A percentile compares a stretch with the other conserved stretches of the same genome.
Conservation (phyloP, 2,113 vertebrate genomes). For the Oostethus manadensis region DNA sequence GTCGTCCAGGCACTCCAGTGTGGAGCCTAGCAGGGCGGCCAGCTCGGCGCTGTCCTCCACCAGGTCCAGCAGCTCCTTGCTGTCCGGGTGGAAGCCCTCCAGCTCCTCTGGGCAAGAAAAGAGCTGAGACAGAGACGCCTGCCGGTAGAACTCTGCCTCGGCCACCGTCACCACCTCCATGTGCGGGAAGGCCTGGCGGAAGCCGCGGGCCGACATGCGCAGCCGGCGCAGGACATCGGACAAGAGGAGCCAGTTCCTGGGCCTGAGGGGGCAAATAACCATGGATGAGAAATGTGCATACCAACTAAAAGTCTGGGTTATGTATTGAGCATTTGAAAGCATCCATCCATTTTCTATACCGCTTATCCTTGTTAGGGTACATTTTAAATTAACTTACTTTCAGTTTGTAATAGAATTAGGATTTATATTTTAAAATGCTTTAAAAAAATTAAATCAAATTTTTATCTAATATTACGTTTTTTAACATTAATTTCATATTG, state of each 20-base stretch:
- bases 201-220: constrained; percentile 84
- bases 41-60: constrained; percentile 89
- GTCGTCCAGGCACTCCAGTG: constrained; percentile 81
- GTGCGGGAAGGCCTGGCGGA: constrained; percentile 85
- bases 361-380: too few relatives aligned
- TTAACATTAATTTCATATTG: too few relatives aligned
- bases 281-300: not conserved
- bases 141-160: constrained; percentile 88
- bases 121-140: constrained; percentile 87
- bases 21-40: constrained; percentile 84
- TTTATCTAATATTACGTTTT: too few relatives aligned
- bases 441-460: too few relatives aligned
- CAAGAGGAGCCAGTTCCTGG: constrained; percentile 90
- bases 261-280: constrained; percentile 62
- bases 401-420: too few relatives aligned
- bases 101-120: constrained; percentile 86
- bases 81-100: constrained; percentile 84
- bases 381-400: too few relatives aligned
- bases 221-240: constrained; percentile 85
- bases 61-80: constrained; percentile 90
- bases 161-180: constrained; percentile 88
- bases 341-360: too few relatives aligned
- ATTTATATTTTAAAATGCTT: too few relatives aligned
- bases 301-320: not conserved
- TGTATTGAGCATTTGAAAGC: not conserved